Evolutionary conservation across 2,113 vertebrate species (phyloP), one percentile per base, ranked within the genome.

Genomic region (Prionailurus bengalensis): DNA sequence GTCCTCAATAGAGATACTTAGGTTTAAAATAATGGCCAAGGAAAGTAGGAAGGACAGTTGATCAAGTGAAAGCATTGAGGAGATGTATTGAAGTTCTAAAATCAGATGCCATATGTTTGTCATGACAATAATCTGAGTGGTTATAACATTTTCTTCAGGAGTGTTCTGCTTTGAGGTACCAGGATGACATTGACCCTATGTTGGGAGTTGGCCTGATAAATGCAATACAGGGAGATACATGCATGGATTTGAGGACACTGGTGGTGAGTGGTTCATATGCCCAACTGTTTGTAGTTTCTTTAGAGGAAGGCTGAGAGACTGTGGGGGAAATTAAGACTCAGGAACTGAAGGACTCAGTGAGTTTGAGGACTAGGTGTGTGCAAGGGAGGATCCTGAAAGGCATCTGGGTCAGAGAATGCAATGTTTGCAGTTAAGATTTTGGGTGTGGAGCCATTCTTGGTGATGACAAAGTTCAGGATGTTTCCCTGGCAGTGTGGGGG

Each of bases 11-110:
- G 31, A 81, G 17, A 80, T 66, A 2, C 15, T 21, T n/a, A 53
- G 10, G 31, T 84, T 95, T 91, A 79, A 83, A 95, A 79, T 42
- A 89, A 66, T 89, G 78, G 51, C 31, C 39, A 55, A 82, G n/a
- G 76, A 63, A 23, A 88, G 15, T 48, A 65, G 53, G 63, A 82
- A 51, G 33, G 39, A 96, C 12, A 74, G 15, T 63, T 91, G 27
- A 82, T 68, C 12, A 86, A 89, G 12, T 86, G 33, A 89, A 68
- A 89, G 15, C 11, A 91, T 5, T 65, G 80, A 94, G 45, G 53
- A 87, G 68, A 53, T 42, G 61, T 65, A 66, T 70, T 89, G 73
- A 94, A 89, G 36, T 82, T 25, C 65, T 48, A 42, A 95, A 19
- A 76, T 94, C 42, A 92, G 39, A 86, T 27, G 55, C 68, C n/a